Base-by-base conservation (phyloP, 2,113 vertebrate species). In the Chamaea fasciata region DNA sequence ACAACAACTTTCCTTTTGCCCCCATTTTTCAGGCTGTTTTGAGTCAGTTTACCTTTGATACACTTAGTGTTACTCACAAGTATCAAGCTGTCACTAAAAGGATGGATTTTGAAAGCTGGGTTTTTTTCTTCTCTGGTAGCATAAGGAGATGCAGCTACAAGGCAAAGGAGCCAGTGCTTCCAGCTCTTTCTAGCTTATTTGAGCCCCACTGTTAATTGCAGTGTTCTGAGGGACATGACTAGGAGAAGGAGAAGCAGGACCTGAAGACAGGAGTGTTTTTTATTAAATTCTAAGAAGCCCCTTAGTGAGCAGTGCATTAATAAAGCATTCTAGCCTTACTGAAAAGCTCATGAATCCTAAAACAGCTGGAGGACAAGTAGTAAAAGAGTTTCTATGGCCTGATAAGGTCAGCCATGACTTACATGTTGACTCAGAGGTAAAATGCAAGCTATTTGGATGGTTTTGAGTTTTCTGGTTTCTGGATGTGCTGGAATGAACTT, bases 111-210 rank as follows among this genome's bases (percentile, higher is more conserved):
- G 14, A 37, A 41, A 84, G 3, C 7, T 65, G 41, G 41, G 4
- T 9, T 2, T 3, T 14, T 55, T 56, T 67, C 7, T 56, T 46
- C 24, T 62, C 0, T 62, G 0, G 0, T 47, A 59, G 35, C 10
- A 17, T 68, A 74, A 90, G 18, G 20, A 70, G 13, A 27, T 30
- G 57, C 15, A 83, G 33, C 39, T 92, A 3, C 62, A 15, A 44
- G 49, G 41, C 4, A 41, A 60, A 85, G 37, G 11, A 83, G 7
- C 15, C n/a, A 56, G 27, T 69, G 39, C n/a, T 74, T 89, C 11
- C 52, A 14, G 28, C 19, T 84, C 35, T 42, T 86, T 35, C 5
- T 71, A 9, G 12, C 23, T 92, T 65, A 11, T 49, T 69, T 50
- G n/a, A 89, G 27, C 31, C 35, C 9, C 35, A 39, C 33, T 74